Evolutionary conservation across 1,140 invertebrate species (phyloP).

Genomic region (Eupeodes corollae): DNA sequence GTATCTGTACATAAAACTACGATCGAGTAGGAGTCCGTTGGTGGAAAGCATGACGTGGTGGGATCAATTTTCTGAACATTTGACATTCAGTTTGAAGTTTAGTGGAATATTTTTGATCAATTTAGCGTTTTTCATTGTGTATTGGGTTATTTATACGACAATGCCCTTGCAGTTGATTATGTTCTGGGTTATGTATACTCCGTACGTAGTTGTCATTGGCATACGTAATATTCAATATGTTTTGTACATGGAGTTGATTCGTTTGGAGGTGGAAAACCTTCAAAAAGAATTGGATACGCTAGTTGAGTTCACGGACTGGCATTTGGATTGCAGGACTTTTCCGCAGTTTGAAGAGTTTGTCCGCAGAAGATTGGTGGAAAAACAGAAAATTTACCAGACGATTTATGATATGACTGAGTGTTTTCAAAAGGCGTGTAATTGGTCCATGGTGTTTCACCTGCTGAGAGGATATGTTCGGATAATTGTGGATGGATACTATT

Average conservation of each 20-base stretch:
- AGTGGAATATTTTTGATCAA: slow-evolving; percentile 9
- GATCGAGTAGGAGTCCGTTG: not conserved
- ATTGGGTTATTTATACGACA: slow-evolving; percentile 2
- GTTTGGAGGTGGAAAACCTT: slow-evolving; percentile 17
- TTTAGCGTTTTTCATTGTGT: slow-evolving; percentile 1
- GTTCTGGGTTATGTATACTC: slow-evolving; percentile 24
- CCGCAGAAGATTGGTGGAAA: slow-evolving; percentile 7
- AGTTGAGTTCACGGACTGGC: slow-evolving; percentile 24
- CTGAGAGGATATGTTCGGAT: too few relatives aligned
- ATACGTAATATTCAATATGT: slow-evolving; percentile 24
- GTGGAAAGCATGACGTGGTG: not conserved
- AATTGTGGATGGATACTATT: too few relatives aligned
- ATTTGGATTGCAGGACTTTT: slow-evolving; percentile 12
- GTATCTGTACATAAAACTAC: slow-evolving; percentile 5
- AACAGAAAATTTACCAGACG: too few relatives aligned
- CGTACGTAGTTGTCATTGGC: slow-evolving; percentile 16
- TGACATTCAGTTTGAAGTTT: slow-evolving; percentile 8
- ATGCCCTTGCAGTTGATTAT: slow-evolving; percentile 8
- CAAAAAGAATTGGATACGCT: slow-evolving; percentile 17
- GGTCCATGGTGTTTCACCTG: too few relatives aligned
- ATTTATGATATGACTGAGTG: too few relatives aligned
- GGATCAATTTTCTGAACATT: slow-evolving; percentile 5
- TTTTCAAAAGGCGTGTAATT: too few relatives aligned
- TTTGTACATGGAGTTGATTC: slow-evolving; percentile 21
- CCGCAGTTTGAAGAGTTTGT: slow-evolving; percentile 19